Evolutionary conservation across 2,888 invertebrate species (phyloP).

Genomic region (Lithophane socia): DNA sequence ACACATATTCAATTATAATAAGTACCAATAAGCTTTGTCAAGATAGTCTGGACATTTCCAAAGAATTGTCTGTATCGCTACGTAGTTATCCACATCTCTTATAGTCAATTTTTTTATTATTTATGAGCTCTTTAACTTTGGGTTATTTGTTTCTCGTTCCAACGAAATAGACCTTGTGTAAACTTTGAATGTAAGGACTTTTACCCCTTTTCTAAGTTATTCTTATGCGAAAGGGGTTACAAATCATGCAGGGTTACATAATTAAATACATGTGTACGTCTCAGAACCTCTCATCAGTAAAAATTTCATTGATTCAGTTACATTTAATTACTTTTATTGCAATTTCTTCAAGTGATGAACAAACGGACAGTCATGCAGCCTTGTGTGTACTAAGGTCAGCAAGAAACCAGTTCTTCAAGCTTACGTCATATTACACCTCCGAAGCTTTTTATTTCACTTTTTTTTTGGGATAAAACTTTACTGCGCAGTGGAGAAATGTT

Average conservation of each 20-base stretch:
- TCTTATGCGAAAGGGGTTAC: too few relatives aligned
- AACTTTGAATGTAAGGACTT: background rate
- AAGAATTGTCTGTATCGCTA: background rate
- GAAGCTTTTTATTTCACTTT: constrained; percentile 62
- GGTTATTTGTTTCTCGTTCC: too few relatives aligned
- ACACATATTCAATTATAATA: background rate
- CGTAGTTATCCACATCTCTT: background rate
- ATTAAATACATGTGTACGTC: background rate
- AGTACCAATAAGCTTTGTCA: background rate
- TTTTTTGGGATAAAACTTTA: constrained; percentile 68
- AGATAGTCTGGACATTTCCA: background rate
- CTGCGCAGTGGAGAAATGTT: constrained; percentile 75
- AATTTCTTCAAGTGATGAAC: constrained; percentile 22
- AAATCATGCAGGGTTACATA: background rate
- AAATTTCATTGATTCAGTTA: constrained; percentile 10
- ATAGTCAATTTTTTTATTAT: too few relatives aligned
- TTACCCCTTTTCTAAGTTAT: background rate
- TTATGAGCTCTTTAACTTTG: background rate
- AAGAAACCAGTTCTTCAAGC: constrained; percentile 63
- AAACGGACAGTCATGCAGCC: constrained; percentile 34
- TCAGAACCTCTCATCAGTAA: background rate
- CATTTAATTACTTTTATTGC: constrained; percentile 4
- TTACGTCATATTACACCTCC: constrained; percentile 78
- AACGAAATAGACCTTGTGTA: background rate
- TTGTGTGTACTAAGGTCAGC: constrained; percentile 58